A percentile compares a stretch with the other conserved stretches of the same genome.
These are phyloP conservation scores for Copsychus sechellarum DNA, from an alignment of 2,113 vertebrate species.

Conservation along the genomic window DNA sequence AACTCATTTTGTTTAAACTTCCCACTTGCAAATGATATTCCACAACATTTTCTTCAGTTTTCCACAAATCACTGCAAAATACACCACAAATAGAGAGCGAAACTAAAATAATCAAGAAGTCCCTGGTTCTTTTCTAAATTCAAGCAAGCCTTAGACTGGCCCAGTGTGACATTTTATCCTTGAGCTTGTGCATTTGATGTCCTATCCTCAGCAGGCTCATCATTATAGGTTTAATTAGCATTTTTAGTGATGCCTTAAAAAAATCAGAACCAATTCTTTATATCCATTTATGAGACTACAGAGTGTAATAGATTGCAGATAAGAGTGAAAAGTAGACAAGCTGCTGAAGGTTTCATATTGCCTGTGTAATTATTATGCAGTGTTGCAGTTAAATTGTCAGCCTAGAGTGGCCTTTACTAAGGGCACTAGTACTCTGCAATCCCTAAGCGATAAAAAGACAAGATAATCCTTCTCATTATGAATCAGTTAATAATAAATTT, in stretches of 20 bases:
- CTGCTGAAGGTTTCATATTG: slow-evolving; percentile 44
- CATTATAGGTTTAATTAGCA: slow-evolving; percentile 23
- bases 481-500: background rate
- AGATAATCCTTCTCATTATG: background rate
- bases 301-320: slow-evolving; percentile 28
- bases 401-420: background rate
- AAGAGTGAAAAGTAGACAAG: slow-evolving; percentile 40
- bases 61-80: background rate
- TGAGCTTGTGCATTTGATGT: background rate
- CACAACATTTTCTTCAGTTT: background rate
- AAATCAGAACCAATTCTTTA: slow-evolving; percentile 39
- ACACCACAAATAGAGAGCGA: background rate
- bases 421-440: background rate
- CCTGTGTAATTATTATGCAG: slow-evolving; percentile 15
- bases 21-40: background rate
- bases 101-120: background rate
- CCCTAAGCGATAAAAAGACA: slow-evolving; percentile 14
- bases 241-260: slow-evolving; percentile 37
- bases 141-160: background rate
- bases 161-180: slow-evolving; percentile 41
- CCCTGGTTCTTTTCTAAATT: background rate
- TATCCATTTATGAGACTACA: slow-evolving; percentile 28
- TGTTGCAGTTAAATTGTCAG: background rate
- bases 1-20: background rate
- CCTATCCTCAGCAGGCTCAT: slow-evolving; percentile 16